Evolutionary conservation across 2,113 vertebrate genomes (phyloP).

Genomic region (Sclerurus mexicanus): DNA sequence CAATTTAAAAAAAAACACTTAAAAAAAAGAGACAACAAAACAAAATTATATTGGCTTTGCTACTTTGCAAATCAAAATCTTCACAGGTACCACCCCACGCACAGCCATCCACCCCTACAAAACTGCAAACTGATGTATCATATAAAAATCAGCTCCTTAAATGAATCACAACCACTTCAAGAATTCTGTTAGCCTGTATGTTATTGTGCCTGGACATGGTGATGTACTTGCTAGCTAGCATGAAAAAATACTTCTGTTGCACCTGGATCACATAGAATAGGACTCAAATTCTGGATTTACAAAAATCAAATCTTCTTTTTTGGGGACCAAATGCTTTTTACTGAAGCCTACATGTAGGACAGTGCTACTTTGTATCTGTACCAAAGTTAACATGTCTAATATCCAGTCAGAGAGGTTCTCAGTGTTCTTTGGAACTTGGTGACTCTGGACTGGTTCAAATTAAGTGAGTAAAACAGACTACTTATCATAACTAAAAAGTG

Average conservation of each 20-base stretch:
- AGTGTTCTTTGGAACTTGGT: not conserved
- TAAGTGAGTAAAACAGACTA: not conserved
- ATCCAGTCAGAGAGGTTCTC: not conserved
- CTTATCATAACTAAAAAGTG: not conserved
- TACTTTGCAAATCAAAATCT: not conserved
- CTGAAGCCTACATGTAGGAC: not conserved
- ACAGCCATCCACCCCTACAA: not conserved
- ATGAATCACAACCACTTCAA: not conserved
- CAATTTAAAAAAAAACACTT: not conserved
- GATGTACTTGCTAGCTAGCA: not conserved
- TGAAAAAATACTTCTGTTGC: not conserved
- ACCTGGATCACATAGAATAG: not conserved
- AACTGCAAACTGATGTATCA: not conserved
- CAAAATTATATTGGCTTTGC: not conserved
- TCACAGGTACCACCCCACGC: not conserved
- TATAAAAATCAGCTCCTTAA: not conserved
- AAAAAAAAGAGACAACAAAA: not conserved
- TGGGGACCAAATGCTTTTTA: not conserved
- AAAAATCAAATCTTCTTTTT: not conserved
- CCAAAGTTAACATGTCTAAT: not conserved
- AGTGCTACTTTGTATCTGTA: not conserved
- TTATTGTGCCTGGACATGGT: too few relatives aligned
- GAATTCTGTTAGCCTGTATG: not conserved
- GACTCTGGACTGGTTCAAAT: not conserved
- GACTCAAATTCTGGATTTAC: not conserved